Base-by-base conservation (phyloP, 2,888 invertebrate species). In the Prenolepis imparis region DNA sequence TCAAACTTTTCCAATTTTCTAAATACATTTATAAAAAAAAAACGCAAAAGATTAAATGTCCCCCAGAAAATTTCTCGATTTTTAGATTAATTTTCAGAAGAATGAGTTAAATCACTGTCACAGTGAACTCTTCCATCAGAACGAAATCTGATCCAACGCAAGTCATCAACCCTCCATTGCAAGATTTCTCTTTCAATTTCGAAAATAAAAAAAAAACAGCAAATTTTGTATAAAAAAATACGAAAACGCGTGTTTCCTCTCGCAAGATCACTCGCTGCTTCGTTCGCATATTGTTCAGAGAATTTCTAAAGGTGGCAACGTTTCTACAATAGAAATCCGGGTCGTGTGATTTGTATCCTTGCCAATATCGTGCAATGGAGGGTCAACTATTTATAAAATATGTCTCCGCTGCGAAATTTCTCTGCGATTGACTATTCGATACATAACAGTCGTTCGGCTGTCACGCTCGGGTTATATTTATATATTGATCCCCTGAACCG, bases 401-500 rank as follows among this genome's bases (percentile, higher is more conserved):
- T 70, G 28, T 70, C 52, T 52, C 72, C 44, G 44, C 59, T 61
- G 44, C 21, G n/a, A 18, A 78, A 59, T 80, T 68, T 70, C 72
- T 80, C 78, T 72, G 78, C 59, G 59, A 80, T 61, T 80, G 78
- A 72, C 59, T 80, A 78, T 41, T 80, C 78, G 72, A 80, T 80
- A 80, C 44, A 80, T 72, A 80, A 80, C 72, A 80, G 78, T 78
- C 78, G 78, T 80, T 70, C n/a, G 59, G 44, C 78, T 80, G 78
- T 78, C 78, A 72, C 57, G 78, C 78, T 68, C 55, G 70, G 78
- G 59, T 59, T 80, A 80, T 80, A 80, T 80, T 80, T 80, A 77
- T 80, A 70, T 80, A 80, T 80, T 80, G 78, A 80, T 80, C 78
- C 78, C 78, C 72, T 80, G 78, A 80, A 80, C 78, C 78, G 70